Evolutionary conservation across 2,113 vertebrate genomes (phyloP).

Genomic region (Tachysurus vachellii): DNA sequence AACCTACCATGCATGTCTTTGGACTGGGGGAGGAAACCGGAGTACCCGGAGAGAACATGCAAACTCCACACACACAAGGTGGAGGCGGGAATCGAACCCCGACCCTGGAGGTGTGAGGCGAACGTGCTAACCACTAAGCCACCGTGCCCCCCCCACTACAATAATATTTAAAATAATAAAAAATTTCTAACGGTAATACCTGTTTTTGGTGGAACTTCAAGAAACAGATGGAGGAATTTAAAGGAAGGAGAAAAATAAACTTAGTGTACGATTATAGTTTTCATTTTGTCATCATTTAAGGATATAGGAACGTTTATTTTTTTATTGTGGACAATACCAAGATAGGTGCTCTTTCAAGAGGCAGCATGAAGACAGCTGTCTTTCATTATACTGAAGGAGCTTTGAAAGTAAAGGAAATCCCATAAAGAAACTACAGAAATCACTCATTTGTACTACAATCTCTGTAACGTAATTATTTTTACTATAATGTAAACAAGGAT

Average conservation of each 20-base stretch:
- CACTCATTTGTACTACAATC: not conserved
- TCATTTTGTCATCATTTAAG: not conserved
- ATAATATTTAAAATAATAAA: not conserved
- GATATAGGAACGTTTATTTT: not conserved
- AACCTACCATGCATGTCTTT: too few species aligned
- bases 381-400: not conserved
- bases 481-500: slow-evolving; percentile 13
- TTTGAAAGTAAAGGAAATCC: not conserved
- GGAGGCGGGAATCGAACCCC: too few species aligned
- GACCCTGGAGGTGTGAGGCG: too few species aligned
- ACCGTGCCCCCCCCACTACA: too few species aligned
- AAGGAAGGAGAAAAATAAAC: not conserved
- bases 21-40: too few species aligned
- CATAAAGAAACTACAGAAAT: not conserved
- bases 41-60: too few species aligned
- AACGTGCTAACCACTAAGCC: too few species aligned
- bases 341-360: not conserved
- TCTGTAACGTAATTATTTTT: not conserved
- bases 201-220: not conserved
- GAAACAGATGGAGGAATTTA: not conserved
- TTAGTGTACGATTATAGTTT: not conserved
- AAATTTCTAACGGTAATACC: not conserved
- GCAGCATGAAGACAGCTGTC: not conserved
- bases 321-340: not conserved
- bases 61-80: too few species aligned